Evolutionary conservation across 2,888 invertebrate genomes (phyloP).

Genomic region (Griposia aprilina): DNA sequence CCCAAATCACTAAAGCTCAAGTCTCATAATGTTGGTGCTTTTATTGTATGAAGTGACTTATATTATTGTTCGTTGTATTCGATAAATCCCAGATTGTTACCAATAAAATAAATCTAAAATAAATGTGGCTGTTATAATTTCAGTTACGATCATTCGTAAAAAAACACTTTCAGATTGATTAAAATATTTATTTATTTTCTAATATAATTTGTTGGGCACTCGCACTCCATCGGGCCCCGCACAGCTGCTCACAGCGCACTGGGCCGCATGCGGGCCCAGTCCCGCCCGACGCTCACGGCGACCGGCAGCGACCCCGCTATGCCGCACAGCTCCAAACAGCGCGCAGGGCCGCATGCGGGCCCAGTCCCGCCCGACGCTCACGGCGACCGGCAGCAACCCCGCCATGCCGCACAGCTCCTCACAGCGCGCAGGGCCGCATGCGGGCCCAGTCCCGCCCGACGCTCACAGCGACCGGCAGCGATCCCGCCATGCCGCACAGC

Average conservation of each 20-base stretch:
- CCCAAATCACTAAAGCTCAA: slow-evolving; percentile 32
- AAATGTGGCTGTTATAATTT: slow-evolving; percentile 24
- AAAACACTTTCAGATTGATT: not conserved
- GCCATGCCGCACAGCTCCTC: slow-evolving; percentile 70
- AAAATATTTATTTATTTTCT: not conserved
- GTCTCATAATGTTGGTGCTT: not conserved
- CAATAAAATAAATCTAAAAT: slow-evolving; percentile 39
- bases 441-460: slow-evolving; percentile 66
- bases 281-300: slow-evolving; percentile 74
- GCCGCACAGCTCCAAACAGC: slow-evolving; percentile 69
- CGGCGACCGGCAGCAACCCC: slow-evolving; percentile 77
- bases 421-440: not conserved
- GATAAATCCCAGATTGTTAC: not conserved
- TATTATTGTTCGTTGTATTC: not conserved
- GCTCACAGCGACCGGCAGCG: slow-evolving; percentile 80
- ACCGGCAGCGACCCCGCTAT: slow-evolving; percentile 79
- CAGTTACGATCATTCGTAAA: not conserved
- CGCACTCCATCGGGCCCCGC: not conserved
- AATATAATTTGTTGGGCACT: not conserved
- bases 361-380: slow-evolving; percentile 79
- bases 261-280: not conserved
- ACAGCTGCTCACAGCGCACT: not conserved
- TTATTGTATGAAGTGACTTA: not conserved
- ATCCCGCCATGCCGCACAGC: slow-evolving; percentile 73
- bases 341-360: slow-evolving; percentile 72